Base-by-base conservation (phyloP, 2,888 invertebrate genomes). In the Pasiphila rectangulata region DNA sequence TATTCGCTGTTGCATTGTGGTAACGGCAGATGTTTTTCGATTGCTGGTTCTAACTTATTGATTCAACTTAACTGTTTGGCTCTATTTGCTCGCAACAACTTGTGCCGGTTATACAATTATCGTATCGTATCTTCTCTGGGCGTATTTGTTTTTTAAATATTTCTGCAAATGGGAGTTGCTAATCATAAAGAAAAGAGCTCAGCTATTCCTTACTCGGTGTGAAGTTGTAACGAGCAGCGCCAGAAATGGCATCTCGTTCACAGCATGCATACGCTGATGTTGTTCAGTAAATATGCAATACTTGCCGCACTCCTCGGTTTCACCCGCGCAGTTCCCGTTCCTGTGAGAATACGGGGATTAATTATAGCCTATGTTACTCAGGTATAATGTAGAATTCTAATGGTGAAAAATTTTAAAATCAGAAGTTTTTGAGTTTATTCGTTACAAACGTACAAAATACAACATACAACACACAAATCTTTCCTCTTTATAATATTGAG, bases 231-330 rank as follows among this genome's bases (percentile, higher is more conserved):
- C 72, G 71, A 72, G 55, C n/a, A n/a, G n/a, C 57, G 59, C 76
- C 77, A 57, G 68, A 75, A 72, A 79, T 73, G 78, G 78, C 56
- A 66, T 69, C 65, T 60, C 61, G 66, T 61, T 62, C 63, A 51
- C 64, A 56, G 60, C 64, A 60, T 64, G 67, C 61, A 64, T 68
- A 62, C 71, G 72, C 69, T 79, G 78, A 80, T 79, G 74, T 69
- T 65, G 61, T 67, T 72, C 73, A 77, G 75, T 79, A 78, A 67
- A 72, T 66, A 64, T 64, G 63, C 72, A 75, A 77, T 79, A 78
- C 75, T 76, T 75, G 75, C 53, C 70, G 66, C 51, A n/a, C n/a
- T n/a, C n/a, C n/a, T n/a, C n/a, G n/a, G n/a, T n/a, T n/a, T n/a
- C n/a, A n/a, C n/a, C n/a, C n/a, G n/a, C n/a, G n/a, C n/a, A n/a